phyloP scores from a whole-genome alignment of 2,888 invertebrate genomes.

The Acleris emargana region DNA sequence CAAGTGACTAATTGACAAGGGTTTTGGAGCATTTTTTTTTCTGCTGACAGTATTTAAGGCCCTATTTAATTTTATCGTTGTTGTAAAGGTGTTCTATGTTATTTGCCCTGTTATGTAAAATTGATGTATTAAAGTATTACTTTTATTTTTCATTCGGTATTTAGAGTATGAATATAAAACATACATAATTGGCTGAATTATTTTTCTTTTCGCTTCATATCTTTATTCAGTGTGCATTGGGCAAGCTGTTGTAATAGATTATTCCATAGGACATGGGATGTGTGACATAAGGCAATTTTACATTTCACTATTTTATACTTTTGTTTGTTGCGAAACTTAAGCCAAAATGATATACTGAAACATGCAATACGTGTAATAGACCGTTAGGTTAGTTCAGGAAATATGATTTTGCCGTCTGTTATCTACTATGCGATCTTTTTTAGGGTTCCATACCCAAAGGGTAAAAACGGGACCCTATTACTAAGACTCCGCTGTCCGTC shows the following conservation, averaged over 20 bases:
- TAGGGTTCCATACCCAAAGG: no score
- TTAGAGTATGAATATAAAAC: slow-evolving; percentile 20
- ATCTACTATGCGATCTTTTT: no score
- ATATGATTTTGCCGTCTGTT: no score
- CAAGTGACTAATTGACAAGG: slow-evolving; percentile 46
- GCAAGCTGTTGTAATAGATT: slow-evolving; percentile 18
- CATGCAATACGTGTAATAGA: no score
- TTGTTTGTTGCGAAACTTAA: neutral
- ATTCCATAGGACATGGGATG: no score
- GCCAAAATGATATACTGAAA: no score
- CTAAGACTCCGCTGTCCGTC: no score
- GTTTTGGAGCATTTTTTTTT: slow-evolving; percentile 38
- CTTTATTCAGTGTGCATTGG: slow-evolving; percentile 57
- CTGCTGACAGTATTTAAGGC: slow-evolving; percentile 20
- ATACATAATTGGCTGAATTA: slow-evolving; percentile 38
- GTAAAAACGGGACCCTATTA: no score
- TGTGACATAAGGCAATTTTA: no score
- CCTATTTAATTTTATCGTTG: slow-evolving; percentile 27
- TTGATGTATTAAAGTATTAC: slow-evolving; percentile 35
- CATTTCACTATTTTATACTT: slow-evolving; percentile 36
- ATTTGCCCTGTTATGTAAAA: slow-evolving; percentile 36
- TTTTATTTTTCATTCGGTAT: slow-evolving; percentile 27
- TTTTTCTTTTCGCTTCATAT: slow-evolving; percentile 59
- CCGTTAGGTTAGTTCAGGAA: no score
- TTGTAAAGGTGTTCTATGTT: slow-evolving; percentile 24